Base-by-base conservation (phyloP, 2,888 invertebrate genomes). In the Nemoura dubitans region DNA sequence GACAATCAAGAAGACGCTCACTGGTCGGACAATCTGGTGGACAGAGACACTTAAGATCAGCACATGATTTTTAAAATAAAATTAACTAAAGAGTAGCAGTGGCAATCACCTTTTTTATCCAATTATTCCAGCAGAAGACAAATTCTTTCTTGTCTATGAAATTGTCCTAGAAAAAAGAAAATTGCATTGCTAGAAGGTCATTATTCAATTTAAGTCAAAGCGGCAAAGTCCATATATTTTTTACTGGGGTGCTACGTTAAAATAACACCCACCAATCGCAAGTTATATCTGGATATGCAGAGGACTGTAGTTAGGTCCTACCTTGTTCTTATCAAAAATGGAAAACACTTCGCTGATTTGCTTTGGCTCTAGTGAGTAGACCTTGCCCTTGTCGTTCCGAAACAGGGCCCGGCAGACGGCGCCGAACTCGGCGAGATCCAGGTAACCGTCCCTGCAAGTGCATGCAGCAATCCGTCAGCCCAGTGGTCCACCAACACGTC, bases 1-100 rank as follows among this genome's bases (percentile, higher is more conserved):
- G 88, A 99, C 97, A 88, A 99, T 95, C 88, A 99, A 93, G 91
- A 99, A 96, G 29, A 96, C 98, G 91, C 95, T 96, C 89, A 96
- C 95, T 26, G 98, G 98, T 86, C 96, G 95, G 87, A 97, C 95
- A 91, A 97, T 96, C 96, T 96, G 91, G 77, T 59, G 85, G 89
- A 89, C 21, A 59, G 6, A 59, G 21, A 16, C 36, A 36, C 36
- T 10, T n/a, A n/a, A 87, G 88, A 87, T 86, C 87, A 87, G 36
- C 36, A 36, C 36, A 36, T 36, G 36, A 21, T 59, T 59, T 21
- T 21, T 1, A 7, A 59, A 21, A 59, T 1, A 7, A 59, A 21
- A 59, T 59, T 59, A 59, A 59, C 59, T 26, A 81, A 27, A 21
- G n/a, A 30, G 21, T 5, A 81, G 3, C 30, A 81, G 29, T 30